Evolutionary conservation across 2,888 invertebrate genomes (phyloP).

Genomic region (Drosophila lutescens): DNA sequence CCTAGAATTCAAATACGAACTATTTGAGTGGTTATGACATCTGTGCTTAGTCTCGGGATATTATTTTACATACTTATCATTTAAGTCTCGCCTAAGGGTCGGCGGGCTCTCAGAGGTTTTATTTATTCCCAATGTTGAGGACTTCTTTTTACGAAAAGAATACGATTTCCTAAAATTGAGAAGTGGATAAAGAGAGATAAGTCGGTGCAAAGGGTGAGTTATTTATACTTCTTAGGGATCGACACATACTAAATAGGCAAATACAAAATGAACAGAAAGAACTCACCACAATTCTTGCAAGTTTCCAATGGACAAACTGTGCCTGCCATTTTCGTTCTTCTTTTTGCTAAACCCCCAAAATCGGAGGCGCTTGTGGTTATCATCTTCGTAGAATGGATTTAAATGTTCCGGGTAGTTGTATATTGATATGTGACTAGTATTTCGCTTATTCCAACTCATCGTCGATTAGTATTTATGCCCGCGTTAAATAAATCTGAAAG

Average conservation of each 20-base stretch:
- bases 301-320: slow-evolving; percentile 87
- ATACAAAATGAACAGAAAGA: background rate
- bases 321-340: slow-evolving; percentile 63
- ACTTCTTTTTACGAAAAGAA: slow-evolving; percentile 84
- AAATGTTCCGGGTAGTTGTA: slow-evolving; percentile 91
- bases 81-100: slow-evolving; percentile 67
- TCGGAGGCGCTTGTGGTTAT: slow-evolving; percentile 87
- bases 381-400: slow-evolving; percentile 90
- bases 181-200: background rate
- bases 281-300: slow-evolving; percentile 88
- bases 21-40: background rate
- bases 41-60: background rate
- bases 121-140: slow-evolving; percentile 84
- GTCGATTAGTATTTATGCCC: slow-evolving; percentile 66
- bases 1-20: slow-evolving; percentile 31
- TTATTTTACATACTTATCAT: slow-evolving; percentile 29
- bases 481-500: slow-evolving; percentile 48
- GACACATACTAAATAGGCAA: background rate
- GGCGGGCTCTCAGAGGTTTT: slow-evolving; percentile 85
- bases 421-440: slow-evolving; percentile 85
- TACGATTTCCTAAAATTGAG: slow-evolving; percentile 77
- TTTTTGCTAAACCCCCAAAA: slow-evolving; percentile 86
- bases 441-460: slow-evolving; percentile 75
- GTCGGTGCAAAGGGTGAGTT: background rate
- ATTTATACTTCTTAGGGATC: slow-evolving; percentile 9